phyloP scores from a whole-genome alignment of 2,888 invertebrate genomes.

The Leptopilina drosophilae region DNA sequence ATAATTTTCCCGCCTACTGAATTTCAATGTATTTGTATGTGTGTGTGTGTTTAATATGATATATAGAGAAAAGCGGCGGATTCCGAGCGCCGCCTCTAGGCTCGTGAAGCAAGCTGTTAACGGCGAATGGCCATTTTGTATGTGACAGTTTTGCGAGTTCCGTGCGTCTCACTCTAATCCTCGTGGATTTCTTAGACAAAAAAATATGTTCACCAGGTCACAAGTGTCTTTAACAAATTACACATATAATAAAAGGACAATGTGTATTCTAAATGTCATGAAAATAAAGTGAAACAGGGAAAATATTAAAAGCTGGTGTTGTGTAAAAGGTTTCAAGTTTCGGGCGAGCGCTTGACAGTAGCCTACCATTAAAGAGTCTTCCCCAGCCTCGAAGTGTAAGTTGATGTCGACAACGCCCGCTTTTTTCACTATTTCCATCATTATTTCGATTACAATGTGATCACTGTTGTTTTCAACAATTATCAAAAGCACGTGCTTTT shows the following conservation, averaged over 20 bases:
- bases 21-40: neutral
- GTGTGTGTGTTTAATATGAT: neutral
- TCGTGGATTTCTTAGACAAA: neutral
- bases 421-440: neutral
- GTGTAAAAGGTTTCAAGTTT: conserved; percentile 41
- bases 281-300: neutral
- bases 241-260: neutral
- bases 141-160: conserved; percentile 54
- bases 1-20: conserved; percentile 6
- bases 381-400: conserved; percentile 41
- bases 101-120: conserved; percentile 47
- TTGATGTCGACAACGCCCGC: conserved; percentile 42
- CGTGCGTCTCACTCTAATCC: conserved; percentile 43
- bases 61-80: neutral
- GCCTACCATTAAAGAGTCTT: conserved; percentile 42
- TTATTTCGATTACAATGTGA: neutral
- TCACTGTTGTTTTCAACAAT: neutral
- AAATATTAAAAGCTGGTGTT: neutral
- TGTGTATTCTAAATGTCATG: neutral
- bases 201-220: conserved; percentile 20
- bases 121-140: conserved; percentile 59
- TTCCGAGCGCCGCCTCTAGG: conserved; percentile 48
- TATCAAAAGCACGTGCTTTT: conserved; percentile 40
- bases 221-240: neutral
- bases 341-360: conserved; percentile 45